phyloP scores from a whole-genome alignment of 2,113 vertebrate genomes.

The Zosterops hypoxanthus region DNA sequence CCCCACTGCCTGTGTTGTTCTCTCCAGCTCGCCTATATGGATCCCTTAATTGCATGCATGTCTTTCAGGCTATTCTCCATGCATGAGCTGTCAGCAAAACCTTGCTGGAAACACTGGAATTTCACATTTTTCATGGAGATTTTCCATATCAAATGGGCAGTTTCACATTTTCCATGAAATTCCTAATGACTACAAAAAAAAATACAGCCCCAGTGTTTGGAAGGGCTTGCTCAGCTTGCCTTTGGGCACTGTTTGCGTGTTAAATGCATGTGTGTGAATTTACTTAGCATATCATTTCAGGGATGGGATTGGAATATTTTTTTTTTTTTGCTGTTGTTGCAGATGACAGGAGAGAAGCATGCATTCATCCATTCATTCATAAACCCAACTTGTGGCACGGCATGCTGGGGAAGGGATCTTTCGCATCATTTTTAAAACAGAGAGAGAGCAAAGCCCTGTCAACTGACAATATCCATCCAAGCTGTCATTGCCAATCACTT shows the following conservation, averaged over 20 bases:
- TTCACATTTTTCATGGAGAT: slow-evolving; percentile 71
- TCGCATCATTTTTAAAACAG: slow-evolving; percentile 51
- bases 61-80: slow-evolving; percentile 70
- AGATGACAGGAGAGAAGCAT: slow-evolving; percentile 35
- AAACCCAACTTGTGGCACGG: slow-evolving; percentile 40
- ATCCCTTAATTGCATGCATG: slow-evolving; percentile 61
- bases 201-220: background rate
- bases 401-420: slow-evolving; percentile 44
- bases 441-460: slow-evolving; percentile 63
- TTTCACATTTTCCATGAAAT: slow-evolving; percentile 66
- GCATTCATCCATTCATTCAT: slow-evolving; percentile 63
- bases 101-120: slow-evolving; percentile 67
- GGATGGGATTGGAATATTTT: background rate
- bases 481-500: slow-evolving; percentile 72
- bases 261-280: slow-evolving; percentile 52
- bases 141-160: slow-evolving; percentile 53
- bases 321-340: background rate
- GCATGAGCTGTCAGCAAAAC: slow-evolving; percentile 68
- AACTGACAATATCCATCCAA: slow-evolving; percentile 68
- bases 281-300: slow-evolving; percentile 62
- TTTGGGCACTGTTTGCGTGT: background rate
- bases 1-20: slow-evolving; percentile 58
- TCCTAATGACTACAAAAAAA: slow-evolving; percentile 30
- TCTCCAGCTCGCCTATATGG: slow-evolving; percentile 12
- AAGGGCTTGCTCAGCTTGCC: slow-evolving; percentile 26